Evolutionary conservation across 1,140 invertebrate species (phyloP), one percentile per base, ranked within the genome.

Genomic region (Diorhabda elongata): DNA sequence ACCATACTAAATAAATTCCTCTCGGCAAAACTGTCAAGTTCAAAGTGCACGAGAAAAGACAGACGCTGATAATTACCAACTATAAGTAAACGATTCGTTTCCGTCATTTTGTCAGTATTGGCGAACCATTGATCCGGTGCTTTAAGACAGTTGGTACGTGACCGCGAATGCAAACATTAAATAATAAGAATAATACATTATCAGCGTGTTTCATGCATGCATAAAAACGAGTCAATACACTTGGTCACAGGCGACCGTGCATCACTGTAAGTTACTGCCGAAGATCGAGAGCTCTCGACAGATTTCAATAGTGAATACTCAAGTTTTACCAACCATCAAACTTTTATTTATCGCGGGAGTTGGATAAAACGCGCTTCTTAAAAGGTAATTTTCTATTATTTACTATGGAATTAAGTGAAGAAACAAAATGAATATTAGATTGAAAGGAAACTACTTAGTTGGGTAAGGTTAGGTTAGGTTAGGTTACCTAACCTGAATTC

Each of bases 81-180:
- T 66, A 52, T 52, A 57, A 4, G 64, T 70, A 70, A 65, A 61
- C 64, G 56, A 70, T 70, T 70, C 69, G 69, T 70, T 70, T 66
- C 69, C 64, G 69, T 70, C 63, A 64, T 69, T 69, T 69, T 69
- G 63, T 61, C 69, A 65, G 60, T 66, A 57, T 42, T 66, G 64
- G 57, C 59, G 64, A 64, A 61, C 59, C 59, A 70, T 67, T 70
- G 65, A 66, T 66, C 64, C 58, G 58, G 11, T 66, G 58, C 52
- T 58, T 66, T 66, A 56, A 66, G 69, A 70, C 64, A 61, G 64
- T 62, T 66, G 64, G 69, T 66, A 70, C 69, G 69, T 70, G 69
- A 70, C 69, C 64, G 52, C 69, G 69, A 70, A 70, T 70, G 69
- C 64, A 70, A 66, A 65, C 69, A 66, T 58, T 70, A 60, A 60